A percentile compares a stretch with the other conserved stretches of the same genome.
phyloP scores from a whole-genome alignment of 2,797 vertebrate genomes.

The Halcyon badia region DNA sequence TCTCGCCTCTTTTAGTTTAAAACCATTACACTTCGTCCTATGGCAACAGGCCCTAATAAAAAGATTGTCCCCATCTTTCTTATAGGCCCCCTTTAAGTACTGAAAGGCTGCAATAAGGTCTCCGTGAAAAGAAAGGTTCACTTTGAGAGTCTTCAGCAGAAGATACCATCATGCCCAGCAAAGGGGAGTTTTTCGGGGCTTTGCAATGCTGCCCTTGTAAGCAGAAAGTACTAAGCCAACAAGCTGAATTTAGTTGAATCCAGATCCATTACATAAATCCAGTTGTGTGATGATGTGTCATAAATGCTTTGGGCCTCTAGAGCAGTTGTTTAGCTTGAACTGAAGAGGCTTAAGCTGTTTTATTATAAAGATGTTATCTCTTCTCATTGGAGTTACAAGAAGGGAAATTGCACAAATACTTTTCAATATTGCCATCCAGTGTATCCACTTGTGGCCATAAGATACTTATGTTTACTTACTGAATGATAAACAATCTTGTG shows the following conservation, averaged over 20 bases:
- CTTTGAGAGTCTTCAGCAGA: background rate
- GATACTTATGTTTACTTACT: background rate
- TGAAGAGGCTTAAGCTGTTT: conserved; percentile 26
- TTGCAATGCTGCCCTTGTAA: background rate
- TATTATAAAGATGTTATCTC: conserved; percentile 22
- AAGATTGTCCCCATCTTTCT: background rate
- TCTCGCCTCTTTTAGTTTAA: background rate
- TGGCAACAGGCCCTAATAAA: background rate
- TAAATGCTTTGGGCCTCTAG: conserved; percentile 5
- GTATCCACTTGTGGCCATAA: background rate
- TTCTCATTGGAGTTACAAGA: background rate
- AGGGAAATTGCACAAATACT: conserved; percentile 4
- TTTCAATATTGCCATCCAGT: background rate
- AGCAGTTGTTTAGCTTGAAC: conserved; percentile 40
- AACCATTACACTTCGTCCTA: background rate
- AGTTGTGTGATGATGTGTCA: conserved; percentile 9
- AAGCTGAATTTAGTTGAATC: background rate
- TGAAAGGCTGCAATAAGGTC: background rate
- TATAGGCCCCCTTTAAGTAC: background rate
- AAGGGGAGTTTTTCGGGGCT: background rate
- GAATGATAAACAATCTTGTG: background rate
- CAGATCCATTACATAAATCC: conserved; percentile 7
- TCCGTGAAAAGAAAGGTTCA: background rate
- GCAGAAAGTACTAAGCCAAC: background rate
- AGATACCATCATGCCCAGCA: background rate